Evolutionary conservation across 2,113 vertebrate species (phyloP).

Genomic region (Arizona elegans): DNA sequence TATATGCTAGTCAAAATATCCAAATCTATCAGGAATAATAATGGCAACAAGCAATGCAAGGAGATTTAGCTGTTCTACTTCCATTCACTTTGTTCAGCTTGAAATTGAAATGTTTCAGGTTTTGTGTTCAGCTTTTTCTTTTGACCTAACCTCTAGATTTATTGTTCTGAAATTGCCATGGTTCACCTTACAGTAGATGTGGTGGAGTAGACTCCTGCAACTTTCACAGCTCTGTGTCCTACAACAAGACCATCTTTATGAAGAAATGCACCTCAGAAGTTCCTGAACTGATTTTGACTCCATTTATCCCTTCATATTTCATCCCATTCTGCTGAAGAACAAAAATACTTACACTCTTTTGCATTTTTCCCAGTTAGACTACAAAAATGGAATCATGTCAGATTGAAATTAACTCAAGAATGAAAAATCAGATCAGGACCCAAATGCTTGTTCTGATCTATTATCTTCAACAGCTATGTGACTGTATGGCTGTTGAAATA

Average conservation of each 20-base stretch:
- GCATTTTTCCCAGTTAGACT: neutral
- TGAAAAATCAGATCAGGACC: neutral
- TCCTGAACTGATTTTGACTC: neutral
- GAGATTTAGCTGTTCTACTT: neutral
- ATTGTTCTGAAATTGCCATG: neutral
- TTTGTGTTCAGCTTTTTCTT: neutral
- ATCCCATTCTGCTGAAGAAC: neutral
- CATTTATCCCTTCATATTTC: neutral
- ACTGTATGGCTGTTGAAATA: neutral
- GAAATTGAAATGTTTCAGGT: neutral
- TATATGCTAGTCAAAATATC: neutral
- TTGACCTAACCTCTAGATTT: neutral
- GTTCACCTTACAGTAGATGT: neutral
- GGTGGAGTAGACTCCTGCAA: neutral
- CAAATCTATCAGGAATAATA: neutral
- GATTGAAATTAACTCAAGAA: neutral
- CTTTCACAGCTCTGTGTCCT: neutral
- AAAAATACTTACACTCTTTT: neutral
- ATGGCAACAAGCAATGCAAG: neutral
- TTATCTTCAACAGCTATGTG: neutral
- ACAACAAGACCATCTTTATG: neutral
- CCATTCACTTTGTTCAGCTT: neutral
- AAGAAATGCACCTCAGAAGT: neutral
- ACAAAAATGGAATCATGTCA: neutral
- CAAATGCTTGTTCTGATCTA: neutral